Conservation (phyloP, 2,797 vertebrate genomes). For the Euphonia xanthogaster region DNA sequence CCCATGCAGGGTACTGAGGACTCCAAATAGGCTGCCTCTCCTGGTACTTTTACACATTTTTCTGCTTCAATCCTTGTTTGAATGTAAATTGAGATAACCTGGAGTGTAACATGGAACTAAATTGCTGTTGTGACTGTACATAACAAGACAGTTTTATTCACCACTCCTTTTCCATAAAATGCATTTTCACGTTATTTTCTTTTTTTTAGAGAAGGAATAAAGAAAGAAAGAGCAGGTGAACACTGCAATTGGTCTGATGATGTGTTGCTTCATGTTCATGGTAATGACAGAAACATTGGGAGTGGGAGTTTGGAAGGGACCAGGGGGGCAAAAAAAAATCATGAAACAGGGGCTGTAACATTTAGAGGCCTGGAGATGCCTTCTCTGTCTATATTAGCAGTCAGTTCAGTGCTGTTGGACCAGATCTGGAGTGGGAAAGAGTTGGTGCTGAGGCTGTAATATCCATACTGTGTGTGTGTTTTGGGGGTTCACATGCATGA, state of each 20-base stretch:
- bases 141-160: background rate
- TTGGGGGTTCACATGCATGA: background rate
- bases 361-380: background rate
- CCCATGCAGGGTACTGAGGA: background rate
- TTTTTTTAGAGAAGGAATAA: background rate
- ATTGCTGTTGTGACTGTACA: background rate
- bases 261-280: background rate
- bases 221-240: background rate
- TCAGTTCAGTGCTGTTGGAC: background rate
- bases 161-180: background rate
- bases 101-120: background rate
- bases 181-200: background rate
- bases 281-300: background rate
- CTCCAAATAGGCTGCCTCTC: background rate
- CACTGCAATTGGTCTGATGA: background rate
- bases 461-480: background rate
- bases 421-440: background rate
- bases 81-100: background rate
- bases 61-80: background rate
- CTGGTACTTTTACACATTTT: background rate
- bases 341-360: background rate
- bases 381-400: background rate
- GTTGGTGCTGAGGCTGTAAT: background rate
- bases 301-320: rapidly evolving
- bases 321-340: background rate